A percentile compares a stretch with the other conserved stretches of the same genome.
phyloP scores from a whole-genome alignment of 2,888 invertebrate species.

The Dermolepida albohirtum region DNA sequence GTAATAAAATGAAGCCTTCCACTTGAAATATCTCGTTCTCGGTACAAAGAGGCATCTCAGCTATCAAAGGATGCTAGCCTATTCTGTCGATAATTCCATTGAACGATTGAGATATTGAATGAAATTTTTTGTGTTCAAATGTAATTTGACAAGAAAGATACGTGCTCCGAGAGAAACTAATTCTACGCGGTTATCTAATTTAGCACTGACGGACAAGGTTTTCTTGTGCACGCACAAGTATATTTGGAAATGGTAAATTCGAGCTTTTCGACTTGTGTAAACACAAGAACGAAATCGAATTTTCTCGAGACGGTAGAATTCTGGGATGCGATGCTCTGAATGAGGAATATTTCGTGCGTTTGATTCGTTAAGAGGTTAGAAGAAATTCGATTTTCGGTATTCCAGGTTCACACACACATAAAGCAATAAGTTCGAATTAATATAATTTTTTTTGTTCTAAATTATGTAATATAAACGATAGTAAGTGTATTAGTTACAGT shows the following conservation, averaged over 20 bases:
- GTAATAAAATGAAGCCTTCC: constrained; percentile 55
- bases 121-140: constrained; percentile 36
- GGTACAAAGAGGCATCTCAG: constrained; percentile 38
- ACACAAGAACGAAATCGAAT: not conserved
- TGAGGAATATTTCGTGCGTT: too few relatives aligned
- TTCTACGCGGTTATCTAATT: constrained; percentile 35
- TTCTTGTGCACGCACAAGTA: not conserved
- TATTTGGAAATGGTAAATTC: constrained; percentile 1
- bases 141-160: constrained; percentile 38
- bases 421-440: too few relatives aligned
- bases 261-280: not conserved
- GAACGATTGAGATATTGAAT: constrained; percentile 43
- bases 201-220: not conserved
- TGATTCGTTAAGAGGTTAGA: too few relatives aligned
- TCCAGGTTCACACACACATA: too few relatives aligned
- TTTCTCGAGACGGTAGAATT: not conserved
- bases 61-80: constrained; percentile 39
- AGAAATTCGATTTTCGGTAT: too few relatives aligned
- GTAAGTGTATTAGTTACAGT: too few relatives aligned
- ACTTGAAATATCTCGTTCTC: constrained; percentile 44
- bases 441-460: too few relatives aligned
- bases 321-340: too few relatives aligned
- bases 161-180: constrained; percentile 26
- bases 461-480: too few relatives aligned
- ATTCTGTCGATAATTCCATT: constrained; percentile 41